A percentile compares a stretch with the other conserved stretches of the same genome.
Conservation (phyloP, 2,797 vertebrate species). For the Corythornis leucogaster region DNA sequence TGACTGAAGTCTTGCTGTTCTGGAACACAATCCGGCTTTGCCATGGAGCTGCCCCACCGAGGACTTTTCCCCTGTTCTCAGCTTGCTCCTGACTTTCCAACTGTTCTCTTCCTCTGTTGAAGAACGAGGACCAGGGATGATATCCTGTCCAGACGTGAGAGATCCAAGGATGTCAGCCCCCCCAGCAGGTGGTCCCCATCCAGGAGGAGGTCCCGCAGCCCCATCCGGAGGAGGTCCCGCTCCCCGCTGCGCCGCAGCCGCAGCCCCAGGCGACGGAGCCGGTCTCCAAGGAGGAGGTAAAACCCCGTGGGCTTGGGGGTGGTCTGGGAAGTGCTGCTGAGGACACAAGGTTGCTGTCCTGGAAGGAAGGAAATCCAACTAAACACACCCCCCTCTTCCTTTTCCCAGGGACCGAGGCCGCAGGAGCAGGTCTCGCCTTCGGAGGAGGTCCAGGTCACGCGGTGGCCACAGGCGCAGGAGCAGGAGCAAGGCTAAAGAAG, state of each 20-base stretch:
- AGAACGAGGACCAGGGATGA: constrained; percentile 90
- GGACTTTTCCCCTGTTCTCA: not conserved
- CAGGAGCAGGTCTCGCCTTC: constrained; percentile 85
- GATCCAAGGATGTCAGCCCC: constrained; percentile 88
- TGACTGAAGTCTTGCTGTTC: not conserved
- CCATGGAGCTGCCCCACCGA: not conserved
- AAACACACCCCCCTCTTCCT: not conserved
- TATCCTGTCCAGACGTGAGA: constrained; percentile 71
- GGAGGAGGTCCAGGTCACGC: constrained; percentile 90
- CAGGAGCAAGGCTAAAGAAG: constrained; percentile 91
- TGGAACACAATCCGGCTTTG: not conserved
- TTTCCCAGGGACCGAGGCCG: constrained; percentile 86
- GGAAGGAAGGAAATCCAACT: not conserved
- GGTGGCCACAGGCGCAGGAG: constrained; percentile 87
- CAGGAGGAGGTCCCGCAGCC: constrained; percentile 90
- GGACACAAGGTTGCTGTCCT: too few species aligned
- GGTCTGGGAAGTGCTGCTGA: too few species aligned
- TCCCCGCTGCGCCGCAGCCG: constrained; percentile 90
- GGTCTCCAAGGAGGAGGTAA: constrained; percentile 82
- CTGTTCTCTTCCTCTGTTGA: not conserved
- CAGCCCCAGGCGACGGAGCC: constrained; percentile 86
- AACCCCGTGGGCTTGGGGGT: too few species aligned
- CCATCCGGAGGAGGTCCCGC: constrained; percentile 88
- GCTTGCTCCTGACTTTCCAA: not conserved
- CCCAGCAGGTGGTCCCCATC: constrained; percentile 82